Evolutionary conservation across 2,888 invertebrate species (phyloP).

Genomic region (Carpatolechia fugitivella): DNA sequence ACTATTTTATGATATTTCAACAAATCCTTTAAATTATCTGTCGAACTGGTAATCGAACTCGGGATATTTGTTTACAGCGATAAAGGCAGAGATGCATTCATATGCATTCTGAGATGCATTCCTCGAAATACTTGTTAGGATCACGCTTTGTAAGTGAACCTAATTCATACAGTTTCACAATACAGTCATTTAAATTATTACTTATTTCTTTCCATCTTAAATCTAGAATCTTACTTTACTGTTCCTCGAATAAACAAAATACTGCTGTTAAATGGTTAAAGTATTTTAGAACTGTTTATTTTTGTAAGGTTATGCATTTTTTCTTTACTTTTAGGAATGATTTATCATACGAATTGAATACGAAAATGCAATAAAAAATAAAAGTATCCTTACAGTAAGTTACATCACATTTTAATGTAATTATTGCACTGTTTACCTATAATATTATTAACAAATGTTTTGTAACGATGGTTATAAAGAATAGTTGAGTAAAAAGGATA

Average conservation of each 20-base stretch:
- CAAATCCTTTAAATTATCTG: too few species aligned
- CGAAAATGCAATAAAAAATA: conserved; percentile 36
- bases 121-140: too few species aligned
- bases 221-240: not conserved
- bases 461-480: not conserved
- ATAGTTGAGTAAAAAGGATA: too few species aligned
- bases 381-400: conserved; percentile 43
- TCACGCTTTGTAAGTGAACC: too few species aligned
- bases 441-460: conserved; percentile 36
- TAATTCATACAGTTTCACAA: too few species aligned
- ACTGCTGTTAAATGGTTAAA: not conserved
- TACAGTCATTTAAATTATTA: conserved; percentile 27
- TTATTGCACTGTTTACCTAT: conserved; percentile 65
- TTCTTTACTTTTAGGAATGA: conserved; percentile 14
- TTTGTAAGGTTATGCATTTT: not conserved
- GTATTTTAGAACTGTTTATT: not conserved
- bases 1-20: too few species aligned
- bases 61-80: too few species aligned
- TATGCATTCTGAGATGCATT: too few species aligned
- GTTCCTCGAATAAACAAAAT: not conserved
- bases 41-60: too few species aligned
- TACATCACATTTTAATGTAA: conserved; percentile 61
- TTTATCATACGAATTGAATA: conserved; percentile 11
- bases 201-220: conserved; percentile 5
- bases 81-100: too few species aligned